Evolutionary conservation across 1,140 invertebrate species (phyloP), one percentile per base, ranked within the genome.

Genomic region (Idris sp.): DNA sequence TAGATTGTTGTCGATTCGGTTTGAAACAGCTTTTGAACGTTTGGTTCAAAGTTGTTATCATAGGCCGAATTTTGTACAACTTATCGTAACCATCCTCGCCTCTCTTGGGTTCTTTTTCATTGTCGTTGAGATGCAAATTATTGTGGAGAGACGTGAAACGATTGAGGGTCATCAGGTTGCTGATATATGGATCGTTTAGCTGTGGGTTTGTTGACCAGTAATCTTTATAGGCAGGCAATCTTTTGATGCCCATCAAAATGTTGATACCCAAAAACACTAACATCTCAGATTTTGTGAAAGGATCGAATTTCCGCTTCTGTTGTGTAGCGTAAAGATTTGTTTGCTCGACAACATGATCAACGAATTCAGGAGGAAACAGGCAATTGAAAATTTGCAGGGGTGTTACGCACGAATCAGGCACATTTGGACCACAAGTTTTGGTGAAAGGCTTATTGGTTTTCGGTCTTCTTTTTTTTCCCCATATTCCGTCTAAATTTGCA

Each of bases 161-260:
- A n/a, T n/a, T n/a, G n/a, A n/a, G n/a, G 13, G 49, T 69, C 56
- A 77, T 79, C 5, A 67, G 9, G 30, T 33, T 11, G 25, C 11
- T 18, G 41, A 67, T 67, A 25, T 56, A 77, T 33, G 26, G 13
- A 30, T 74, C 56, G 41, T 71, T 19, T 4, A 77, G 6, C 30
- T 64, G 28, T n/a, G 54, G 13, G 46, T 74, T 49, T 15, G 31
- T 43, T 2, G 67, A 73, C 68, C 67, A 77, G 53, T 74, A 77
- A 59, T 79, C 62, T 11, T 49, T 14, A 19, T 76, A 76, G 4
- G 48, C 40, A 10, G 40, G 75, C 8, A 46, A 44, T 44, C 41
- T 64, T 68, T 79, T 79, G 11, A 77, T 51, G 10, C 61, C 62
- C 71, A 75, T 79, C 41, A 77, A 18, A 14, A 75, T 49, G 33